phyloP scores from a whole-genome alignment of 2,888 invertebrate species.

The Rosalia funebris region DNA sequence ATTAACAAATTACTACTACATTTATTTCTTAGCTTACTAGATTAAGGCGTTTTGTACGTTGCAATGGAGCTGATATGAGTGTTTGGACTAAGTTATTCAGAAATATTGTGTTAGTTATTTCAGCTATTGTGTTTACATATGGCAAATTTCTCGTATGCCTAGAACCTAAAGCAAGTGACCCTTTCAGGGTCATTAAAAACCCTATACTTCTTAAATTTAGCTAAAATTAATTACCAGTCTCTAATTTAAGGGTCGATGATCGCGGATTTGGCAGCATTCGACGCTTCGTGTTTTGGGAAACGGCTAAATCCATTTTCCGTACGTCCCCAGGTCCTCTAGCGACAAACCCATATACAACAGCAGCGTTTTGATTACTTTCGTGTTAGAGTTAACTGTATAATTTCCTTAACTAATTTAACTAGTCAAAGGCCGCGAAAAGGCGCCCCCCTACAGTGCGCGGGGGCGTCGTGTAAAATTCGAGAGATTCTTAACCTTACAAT shows the following conservation, averaged over 20 bases:
- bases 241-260: not conserved
- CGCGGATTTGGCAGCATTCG: not conserved
- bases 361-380: slow-evolving; percentile 25
- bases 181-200: too few species aligned
- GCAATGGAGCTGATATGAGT: too few species aligned
- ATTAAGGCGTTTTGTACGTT: too few species aligned
- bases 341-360: slow-evolving; percentile 11
- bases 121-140: too few species aligned
- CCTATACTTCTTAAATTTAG: not conserved
- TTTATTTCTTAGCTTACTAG: too few species aligned
- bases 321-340: slow-evolving; percentile 15
- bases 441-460: slow-evolving; percentile 28
- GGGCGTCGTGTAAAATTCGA: slow-evolving; percentile 48
- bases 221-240: slow-evolving; percentile 12
- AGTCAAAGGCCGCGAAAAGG: slow-evolving; percentile 57
- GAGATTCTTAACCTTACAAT: slow-evolving; percentile 50
- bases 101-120: too few species aligned
- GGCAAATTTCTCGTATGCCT: too few species aligned
- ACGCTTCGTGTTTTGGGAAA: not conserved
- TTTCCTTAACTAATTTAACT: slow-evolving; percentile 48
- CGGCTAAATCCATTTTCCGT: not conserved
- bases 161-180: too few species aligned
- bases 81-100: too few species aligned
- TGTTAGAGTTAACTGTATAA: slow-evolving; percentile 31
- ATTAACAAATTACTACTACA: too few species aligned